Evolutionary conservation across 2,888 invertebrate species (phyloP).

Genomic region (Diaprepes abbreviatus): DNA sequence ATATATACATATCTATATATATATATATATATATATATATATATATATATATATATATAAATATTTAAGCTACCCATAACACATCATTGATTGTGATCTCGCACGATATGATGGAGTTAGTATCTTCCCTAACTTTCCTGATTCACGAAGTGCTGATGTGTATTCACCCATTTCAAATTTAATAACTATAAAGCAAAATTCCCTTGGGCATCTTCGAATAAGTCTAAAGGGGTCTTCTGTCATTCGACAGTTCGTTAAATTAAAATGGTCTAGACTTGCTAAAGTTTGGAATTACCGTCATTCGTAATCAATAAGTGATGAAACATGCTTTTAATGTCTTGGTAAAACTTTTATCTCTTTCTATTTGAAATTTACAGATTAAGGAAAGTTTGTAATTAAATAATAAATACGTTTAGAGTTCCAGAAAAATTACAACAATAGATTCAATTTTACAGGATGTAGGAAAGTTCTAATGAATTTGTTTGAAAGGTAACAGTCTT

Average conservation of each 20-base stretch:
- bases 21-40: no score
- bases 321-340: constrained; percentile 5
- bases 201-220: constrained; percentile 41
- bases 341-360: not conserved
- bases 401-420: not conserved
- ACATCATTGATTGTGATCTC: not conserved
- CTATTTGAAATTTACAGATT: not conserved
- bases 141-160: constrained; percentile 35
- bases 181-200: constrained; percentile 45
- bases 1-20: no score
- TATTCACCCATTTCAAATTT: constrained; percentile 41
- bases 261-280: constrained; percentile 33
- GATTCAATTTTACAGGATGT: no score
- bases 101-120: not conserved
- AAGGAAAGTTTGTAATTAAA: constrained; percentile 2
- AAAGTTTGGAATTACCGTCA: constrained; percentile 18
- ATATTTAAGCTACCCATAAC: no score
- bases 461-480: no score
- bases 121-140: not conserved
- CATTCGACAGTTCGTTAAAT: constrained; percentile 42
- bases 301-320: constrained; percentile 16
- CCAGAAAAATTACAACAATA: not conserved
- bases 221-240: constrained; percentile 37
- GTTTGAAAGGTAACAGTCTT: no score
- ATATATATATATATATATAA: no score